Percentiles rank a stretch among this genome's conserved stretches.
Evolutionary conservation across 2,797 vertebrate genomes (phyloP).

Genomic region (Apodemus agrarius): DNA sequence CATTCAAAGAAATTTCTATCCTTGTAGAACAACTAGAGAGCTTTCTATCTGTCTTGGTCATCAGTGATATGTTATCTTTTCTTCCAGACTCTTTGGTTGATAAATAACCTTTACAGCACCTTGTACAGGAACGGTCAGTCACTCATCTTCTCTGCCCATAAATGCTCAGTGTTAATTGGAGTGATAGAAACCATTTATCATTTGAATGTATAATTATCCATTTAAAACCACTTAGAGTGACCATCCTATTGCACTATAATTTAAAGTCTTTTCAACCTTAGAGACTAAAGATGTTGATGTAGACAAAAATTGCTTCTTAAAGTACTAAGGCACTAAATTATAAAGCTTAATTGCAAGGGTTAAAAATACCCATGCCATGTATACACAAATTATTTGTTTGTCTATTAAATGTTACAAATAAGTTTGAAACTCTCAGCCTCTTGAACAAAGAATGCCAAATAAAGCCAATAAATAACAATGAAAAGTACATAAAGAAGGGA

Average conservation of each 20-base stretch:
- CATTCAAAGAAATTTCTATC: conserved; percentile 37
- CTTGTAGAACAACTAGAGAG: conserved; percentile 13
- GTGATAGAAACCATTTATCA: conserved; percentile 21
- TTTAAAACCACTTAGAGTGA: conserved; percentile 43
- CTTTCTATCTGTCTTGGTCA: conserved; percentile 21
- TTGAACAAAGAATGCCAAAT: conserved; percentile 32
- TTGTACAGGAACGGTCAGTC: neutral
- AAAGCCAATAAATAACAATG: conserved; percentile 15
- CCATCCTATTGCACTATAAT: conserved; percentile 27
- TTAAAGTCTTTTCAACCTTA: conserved; percentile 37
- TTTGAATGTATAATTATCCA: conserved; percentile 47
- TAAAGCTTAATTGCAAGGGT: neutral
- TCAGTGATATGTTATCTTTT: conserved; percentile 29
- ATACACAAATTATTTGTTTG: conserved; percentile 18
- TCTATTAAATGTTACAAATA: conserved; percentile 38
- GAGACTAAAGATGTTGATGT: conserved; percentile 1
- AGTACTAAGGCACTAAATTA: conserved; percentile 30
- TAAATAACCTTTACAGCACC: neutral
- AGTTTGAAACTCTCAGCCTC: conserved; percentile 47
- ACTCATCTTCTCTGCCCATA: neutral
- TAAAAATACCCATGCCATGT: neutral
- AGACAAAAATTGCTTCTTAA: conserved; percentile 37
- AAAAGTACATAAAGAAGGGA: conserved; percentile 25
- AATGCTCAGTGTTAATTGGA: conserved; percentile 30
- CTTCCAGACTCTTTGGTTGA: conserved; percentile 4